Conservation (phyloP, 2,797 vertebrate species). For the Sitta carolinensis region DNA sequence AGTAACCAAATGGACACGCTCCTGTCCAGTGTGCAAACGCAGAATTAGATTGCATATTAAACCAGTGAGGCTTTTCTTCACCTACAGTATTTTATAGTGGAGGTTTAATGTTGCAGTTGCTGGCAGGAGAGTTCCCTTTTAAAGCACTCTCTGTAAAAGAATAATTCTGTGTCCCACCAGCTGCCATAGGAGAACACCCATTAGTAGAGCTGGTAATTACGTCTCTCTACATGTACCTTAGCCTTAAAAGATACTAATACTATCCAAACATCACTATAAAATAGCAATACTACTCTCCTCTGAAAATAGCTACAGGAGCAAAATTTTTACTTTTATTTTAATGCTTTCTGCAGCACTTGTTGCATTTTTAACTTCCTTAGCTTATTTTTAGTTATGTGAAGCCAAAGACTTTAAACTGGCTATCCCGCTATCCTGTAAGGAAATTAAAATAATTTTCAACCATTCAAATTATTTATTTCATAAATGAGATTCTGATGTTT, state of each 20-base stretch:
- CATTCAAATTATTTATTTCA: neutral
- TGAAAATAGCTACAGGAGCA: neutral
- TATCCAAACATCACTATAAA: neutral
- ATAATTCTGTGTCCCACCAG: neutral
- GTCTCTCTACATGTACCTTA: neutral
- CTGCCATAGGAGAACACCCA: neutral
- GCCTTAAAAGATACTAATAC: neutral
- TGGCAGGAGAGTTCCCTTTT: constrained; percentile 7
- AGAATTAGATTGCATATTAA: neutral
- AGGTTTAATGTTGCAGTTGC: neutral
- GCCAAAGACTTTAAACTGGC: neutral
- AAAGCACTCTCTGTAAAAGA: neutral
- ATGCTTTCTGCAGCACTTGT: constrained; percentile 49
- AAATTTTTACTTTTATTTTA: neutral
- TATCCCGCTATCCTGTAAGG: neutral
- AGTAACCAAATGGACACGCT: neutral
- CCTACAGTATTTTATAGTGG: neutral
- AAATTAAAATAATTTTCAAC: neutral
- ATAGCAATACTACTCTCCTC: neutral
- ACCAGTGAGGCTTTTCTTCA: neutral
- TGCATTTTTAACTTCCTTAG: constrained; percentile 50
- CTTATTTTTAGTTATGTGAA: neutral
- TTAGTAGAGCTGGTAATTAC: neutral
- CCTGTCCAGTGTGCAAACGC: neutral
- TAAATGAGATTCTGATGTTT: neutral